phyloP scores from a whole-genome alignment of 2,888 invertebrate species.

The Furcula furcula region DNA sequence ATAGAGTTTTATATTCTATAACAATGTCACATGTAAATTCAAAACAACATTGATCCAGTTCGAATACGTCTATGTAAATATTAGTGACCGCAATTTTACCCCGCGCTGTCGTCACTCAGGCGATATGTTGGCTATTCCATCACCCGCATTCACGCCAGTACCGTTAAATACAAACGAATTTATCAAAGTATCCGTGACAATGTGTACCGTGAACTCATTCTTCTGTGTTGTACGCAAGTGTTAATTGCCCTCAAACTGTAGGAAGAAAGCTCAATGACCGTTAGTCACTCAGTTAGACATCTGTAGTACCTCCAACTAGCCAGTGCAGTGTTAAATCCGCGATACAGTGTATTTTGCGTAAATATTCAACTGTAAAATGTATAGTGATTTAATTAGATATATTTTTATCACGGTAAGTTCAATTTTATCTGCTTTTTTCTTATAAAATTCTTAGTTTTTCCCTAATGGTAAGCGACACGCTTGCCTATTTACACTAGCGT shows the following conservation, averaged over 20 bases:
- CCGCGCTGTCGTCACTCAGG: background rate
- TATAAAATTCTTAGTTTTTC: too few species aligned
- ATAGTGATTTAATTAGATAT: background rate
- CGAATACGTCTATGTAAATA: constrained; percentile 1
- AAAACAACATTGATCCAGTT: background rate
- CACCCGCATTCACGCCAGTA: constrained; percentile 20
- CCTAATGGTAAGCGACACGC: too few species aligned
- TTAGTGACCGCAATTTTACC: background rate
- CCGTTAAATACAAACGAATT: constrained; percentile 34
- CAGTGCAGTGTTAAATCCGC: too few species aligned
- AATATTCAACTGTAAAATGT: background rate
- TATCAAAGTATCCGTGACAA: constrained; percentile 40
- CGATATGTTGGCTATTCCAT: constrained; percentile 12
- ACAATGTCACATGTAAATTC: too few species aligned
- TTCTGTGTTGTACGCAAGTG: constrained; percentile 47
- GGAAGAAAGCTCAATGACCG: constrained; percentile 50
- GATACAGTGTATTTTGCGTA: constrained; percentile 1
- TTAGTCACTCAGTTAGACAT: constrained; percentile 49
- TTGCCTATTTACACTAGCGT: too few species aligned
- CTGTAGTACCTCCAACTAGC: too few species aligned
- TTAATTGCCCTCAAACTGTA: constrained; percentile 57
- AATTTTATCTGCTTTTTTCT: background rate
- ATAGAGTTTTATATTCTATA: too few species aligned
- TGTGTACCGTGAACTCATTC: constrained; percentile 50
- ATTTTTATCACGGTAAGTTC: constrained; percentile 22